Evolutionary conservation across 1,140 invertebrate genomes (phyloP), one percentile per base, ranked within the genome.

Genomic region (Parasteatoda tepidariorum): DNA sequence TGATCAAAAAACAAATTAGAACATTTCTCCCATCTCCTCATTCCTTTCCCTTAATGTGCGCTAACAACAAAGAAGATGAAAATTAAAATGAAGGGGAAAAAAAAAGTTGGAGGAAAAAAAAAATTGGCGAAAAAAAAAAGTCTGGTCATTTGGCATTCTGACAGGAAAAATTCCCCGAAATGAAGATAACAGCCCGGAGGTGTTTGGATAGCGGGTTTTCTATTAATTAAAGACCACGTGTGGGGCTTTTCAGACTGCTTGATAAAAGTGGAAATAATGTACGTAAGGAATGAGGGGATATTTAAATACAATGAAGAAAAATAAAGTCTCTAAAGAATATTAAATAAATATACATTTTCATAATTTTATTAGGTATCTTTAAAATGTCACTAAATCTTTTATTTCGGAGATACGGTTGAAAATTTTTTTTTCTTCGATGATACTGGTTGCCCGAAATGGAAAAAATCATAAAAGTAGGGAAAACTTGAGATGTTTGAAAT

Each of bases 1-100:
- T 59, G 78, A 61, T 70, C 66, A 82, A 82, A 82, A 82, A 82
- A 71, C 61, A 82, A 82, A 82, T 82, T 82, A 61, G 78, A 64
- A 71, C 78, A 82, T 82, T 82, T 70, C 66, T 68, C 61, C 30
- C 11, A 11, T 28, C 55, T 22, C 5, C 26, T 30, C 26, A 62
- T 57, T 61, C 73, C 54, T 34, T 75, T 75, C 68, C 55, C 33
- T 82, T 82, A 82, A 82, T 82, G 78, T 66, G 24, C 26, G 26
- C 55, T 41, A 41, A 70, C 78, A 82, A 82, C 78, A 82, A 82
- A 70, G 41, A 66, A n/a, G 78, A 82, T 71, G 66, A 62, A 82
- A 82, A 82, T 82, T 82, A 82, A 82, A 82, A 82, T 66, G 78
- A 22, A 24, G 28, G 30, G 59, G 26, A 30, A 48, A 59, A 54